Evolutionary conservation across 2,888 invertebrate genomes (phyloP), one percentile per base, ranked within the genome.

Genomic region (Cecidostiba fungosa): DNA sequence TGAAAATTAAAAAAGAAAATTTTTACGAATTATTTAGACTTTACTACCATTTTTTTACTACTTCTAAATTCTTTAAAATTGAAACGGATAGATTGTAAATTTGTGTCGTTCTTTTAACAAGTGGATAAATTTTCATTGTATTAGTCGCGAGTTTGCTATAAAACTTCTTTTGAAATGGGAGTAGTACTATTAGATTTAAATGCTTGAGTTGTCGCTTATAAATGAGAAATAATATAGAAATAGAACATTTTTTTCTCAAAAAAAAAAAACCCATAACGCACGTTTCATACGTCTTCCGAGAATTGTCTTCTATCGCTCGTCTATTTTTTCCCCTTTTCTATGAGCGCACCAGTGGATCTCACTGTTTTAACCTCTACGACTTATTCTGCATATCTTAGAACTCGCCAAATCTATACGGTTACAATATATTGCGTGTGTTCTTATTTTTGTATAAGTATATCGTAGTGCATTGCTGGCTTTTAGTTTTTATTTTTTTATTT

Each of bases 391-490:
- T 39, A 26, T 62, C 26, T 59, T 69, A 85, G 14, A 73, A 47
- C 26, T 85, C 47, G 39, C 59, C n/a, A 76, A n/a, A 82, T 69
- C 62, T 59, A 69, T 78, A 76, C 4, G 29, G 77, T 69, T 43
- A 47, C 43, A 10, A 59, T 69, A 43, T 74, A 36, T 36, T 54
- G 77, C 76, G 76, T 66, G 29, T 76, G n/a, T 43, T 72, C 26
- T 36, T 29, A 43, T 72, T 70, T 36, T 14, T 59, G 29, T 80
- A 29, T 80, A 29, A 43, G 50, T 59, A 73, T 77, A 73, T 82
- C 29, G 26, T 79, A 82, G 82, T 70, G 78, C 62, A 73, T 50
- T 74, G 70, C 72, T 80, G 70, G 74, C 70, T 69, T 54, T 85
- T 82, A 70, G 54, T 79, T 72, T 74, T 66, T 83, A 36, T 50